Evolutionary conservation across 2,888 invertebrate genomes (phyloP).

Genomic region (Drosophila gaucha): DNA sequence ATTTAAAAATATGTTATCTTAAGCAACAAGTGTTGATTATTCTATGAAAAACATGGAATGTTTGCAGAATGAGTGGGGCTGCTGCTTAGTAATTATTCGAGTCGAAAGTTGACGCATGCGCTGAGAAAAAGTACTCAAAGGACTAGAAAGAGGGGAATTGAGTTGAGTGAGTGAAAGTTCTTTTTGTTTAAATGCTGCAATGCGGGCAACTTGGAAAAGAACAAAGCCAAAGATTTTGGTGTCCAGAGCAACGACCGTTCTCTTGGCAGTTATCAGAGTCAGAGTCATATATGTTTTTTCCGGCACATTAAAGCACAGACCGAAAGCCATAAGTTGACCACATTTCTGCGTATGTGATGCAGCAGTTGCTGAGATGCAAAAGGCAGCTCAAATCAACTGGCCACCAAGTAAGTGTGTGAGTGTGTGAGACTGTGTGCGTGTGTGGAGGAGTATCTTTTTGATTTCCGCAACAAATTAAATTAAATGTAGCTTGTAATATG

Average conservation of each 20-base stretch:
- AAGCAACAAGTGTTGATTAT: slow-evolving; percentile 46
- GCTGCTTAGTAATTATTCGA: slow-evolving; percentile 1
- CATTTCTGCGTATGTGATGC: slow-evolving; percentile 36
- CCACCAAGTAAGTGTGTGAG: background rate
- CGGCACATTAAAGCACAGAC: slow-evolving; percentile 54
- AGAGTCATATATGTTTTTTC: slow-evolving; percentile 46
- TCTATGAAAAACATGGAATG: slow-evolving; percentile 32
- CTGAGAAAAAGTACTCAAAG: slow-evolving; percentile 18
- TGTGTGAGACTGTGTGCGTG: slow-evolving; percentile 1
- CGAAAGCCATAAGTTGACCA: slow-evolving; percentile 50
- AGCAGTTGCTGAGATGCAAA: slow-evolving; percentile 23
- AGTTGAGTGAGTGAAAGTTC: slow-evolving; percentile 10
- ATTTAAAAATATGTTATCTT: background rate
- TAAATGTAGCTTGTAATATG: slow-evolving; percentile 78
- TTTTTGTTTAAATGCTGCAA: slow-evolving; percentile 12
- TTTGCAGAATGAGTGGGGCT: slow-evolving; percentile 13
- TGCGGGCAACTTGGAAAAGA: slow-evolving; percentile 18
- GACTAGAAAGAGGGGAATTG: slow-evolving; percentile 1
- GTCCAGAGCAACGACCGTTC: slow-evolving; percentile 44
- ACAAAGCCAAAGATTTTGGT: slow-evolving; percentile 25
- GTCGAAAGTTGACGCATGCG: slow-evolving; percentile 39
- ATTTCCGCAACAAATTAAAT: slow-evolving; percentile 75
- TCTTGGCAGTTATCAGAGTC: slow-evolving; percentile 20
- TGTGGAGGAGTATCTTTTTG: slow-evolving; percentile 45
- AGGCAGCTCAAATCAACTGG: slow-evolving; percentile 19